Conservation (phyloP, 1,140 invertebrate species). For the Belonocnema kinseyi region DNA sequence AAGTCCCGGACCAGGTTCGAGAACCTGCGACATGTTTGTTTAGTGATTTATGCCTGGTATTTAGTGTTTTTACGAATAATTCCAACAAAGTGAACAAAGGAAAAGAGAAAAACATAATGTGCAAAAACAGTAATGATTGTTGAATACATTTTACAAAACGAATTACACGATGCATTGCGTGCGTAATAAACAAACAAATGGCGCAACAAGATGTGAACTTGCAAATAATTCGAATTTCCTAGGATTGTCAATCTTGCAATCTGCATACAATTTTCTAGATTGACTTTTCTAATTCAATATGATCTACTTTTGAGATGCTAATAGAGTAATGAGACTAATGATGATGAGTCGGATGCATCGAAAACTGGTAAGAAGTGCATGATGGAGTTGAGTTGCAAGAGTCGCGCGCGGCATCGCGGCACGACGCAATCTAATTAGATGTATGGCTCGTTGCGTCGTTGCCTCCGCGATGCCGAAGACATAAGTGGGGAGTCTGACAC, state of each 20-base stretch:
- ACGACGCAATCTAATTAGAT: constrained; percentile 58
- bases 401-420: constrained; percentile 38
- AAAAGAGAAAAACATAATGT: neutral
- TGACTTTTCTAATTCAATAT: no score
- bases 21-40: constrained; percentile 29
- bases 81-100: neutral
- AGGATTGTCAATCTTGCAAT: no score
- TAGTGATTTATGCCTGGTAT: constrained; percentile 20
- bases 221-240: no score
- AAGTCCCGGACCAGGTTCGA: constrained; percentile 19
- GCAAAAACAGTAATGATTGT: neutral
- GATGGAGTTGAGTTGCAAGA: neutral
- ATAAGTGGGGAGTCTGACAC: constrained; percentile 37
- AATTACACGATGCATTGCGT: no score
- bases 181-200: no score
- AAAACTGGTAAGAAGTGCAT: constrained; percentile 18
- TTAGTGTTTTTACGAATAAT: constrained; percentile 23
- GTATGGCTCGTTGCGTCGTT: constrained; percentile 44
- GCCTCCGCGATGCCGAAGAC: constrained; percentile 30
- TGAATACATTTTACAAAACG: neutral
- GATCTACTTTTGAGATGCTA: no score
- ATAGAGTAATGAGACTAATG: neutral
- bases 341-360: constrained; percentile 15
- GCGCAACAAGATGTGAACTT: no score
- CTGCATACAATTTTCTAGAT: no score